Evolutionary conservation across 2,113 vertebrate genomes (phyloP).

Genomic region (Pygoscelis antarcticus): DNA sequence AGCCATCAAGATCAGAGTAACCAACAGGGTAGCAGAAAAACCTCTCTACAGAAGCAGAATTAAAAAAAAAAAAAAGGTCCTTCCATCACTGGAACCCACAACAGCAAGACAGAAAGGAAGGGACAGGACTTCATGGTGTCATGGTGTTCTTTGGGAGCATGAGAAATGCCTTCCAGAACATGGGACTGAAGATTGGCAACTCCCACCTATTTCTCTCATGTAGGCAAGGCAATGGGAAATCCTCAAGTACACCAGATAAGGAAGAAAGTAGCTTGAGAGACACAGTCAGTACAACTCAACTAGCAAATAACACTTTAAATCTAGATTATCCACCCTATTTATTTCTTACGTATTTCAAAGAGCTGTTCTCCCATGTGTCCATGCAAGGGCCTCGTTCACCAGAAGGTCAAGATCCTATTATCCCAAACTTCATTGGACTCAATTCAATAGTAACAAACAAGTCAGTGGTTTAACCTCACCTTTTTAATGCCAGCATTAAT

Average conservation of each 20-base stretch:
- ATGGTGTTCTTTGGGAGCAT: neutral
- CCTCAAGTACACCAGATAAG: neutral
- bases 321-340: neutral
- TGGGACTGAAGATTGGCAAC: neutral
- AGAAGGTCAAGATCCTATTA: neutral
- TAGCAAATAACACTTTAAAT: neutral
- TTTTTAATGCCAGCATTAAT: neutral
- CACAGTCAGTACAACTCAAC: neutral
- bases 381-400: neutral
- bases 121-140: neutral
- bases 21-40: neutral
- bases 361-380: neutral
- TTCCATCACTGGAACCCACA: neutral
- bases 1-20: neutral
- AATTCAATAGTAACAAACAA: neutral
- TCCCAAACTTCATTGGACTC: neutral
- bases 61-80: neutral
- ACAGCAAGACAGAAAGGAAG: neutral
- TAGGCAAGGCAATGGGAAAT: neutral
- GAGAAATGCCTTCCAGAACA: neutral
- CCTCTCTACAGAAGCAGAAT: neutral
- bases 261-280: neutral
- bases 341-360: neutral
- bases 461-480: neutral
- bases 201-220: neutral